phyloP scores from a whole-genome alignment of 1,140 invertebrate species.

The Bombus huntii region DNA sequence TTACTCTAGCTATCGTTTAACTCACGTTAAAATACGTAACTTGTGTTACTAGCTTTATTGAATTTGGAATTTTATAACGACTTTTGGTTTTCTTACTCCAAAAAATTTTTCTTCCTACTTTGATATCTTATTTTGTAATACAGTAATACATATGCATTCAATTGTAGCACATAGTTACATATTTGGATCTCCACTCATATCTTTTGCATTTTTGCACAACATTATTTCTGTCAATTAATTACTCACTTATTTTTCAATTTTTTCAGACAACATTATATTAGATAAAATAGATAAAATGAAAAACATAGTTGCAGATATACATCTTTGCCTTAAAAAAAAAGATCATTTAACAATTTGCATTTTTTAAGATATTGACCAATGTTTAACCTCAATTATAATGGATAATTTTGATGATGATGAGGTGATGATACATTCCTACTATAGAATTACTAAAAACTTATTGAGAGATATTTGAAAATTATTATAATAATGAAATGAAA shows the following conservation, averaged over 20 bases:
- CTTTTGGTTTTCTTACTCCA: background rate
- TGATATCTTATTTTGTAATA: background rate
- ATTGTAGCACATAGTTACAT: too few relatives aligned
- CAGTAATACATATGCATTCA: background rate
- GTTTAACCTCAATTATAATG: background rate
- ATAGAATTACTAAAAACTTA: background rate
- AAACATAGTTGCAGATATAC: background rate
- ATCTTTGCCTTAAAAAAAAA: background rate
- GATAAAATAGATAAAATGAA: background rate
- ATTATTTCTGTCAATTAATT: background rate
- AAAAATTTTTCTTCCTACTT: background rate
- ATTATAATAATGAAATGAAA: background rate
- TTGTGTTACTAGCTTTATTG: background rate
- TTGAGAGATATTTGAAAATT: background rate
- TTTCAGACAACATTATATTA: background rate
- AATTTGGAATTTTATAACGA: background rate
- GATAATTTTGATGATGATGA: background rate
- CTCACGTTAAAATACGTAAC: conserved; percentile 5
- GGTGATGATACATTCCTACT: background rate
- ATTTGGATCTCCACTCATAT: background rate
- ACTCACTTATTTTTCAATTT: background rate
- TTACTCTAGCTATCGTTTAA: conserved; percentile 28
- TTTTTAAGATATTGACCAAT: background rate
- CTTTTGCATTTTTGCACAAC: background rate
- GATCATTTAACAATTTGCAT: background rate